phyloP scores from a whole-genome alignment of 2,888 invertebrate species.

The Pyrrhosoma nymphula region DNA sequence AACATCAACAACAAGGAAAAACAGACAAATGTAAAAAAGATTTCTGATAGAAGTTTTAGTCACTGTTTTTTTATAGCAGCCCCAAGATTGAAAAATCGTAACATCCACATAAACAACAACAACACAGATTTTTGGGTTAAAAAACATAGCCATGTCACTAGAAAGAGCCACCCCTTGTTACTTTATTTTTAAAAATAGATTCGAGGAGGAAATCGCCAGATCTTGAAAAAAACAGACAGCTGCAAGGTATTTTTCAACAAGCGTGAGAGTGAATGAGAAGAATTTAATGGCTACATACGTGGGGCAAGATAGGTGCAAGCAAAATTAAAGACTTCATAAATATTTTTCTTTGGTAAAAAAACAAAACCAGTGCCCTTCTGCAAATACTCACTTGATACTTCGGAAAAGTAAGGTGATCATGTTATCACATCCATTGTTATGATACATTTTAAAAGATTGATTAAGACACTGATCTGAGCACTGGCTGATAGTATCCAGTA shows the following conservation, averaged over 20 bases:
- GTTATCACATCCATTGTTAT: conserved; percentile 23
- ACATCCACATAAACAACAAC: conserved; percentile 59
- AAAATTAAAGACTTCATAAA: conserved; percentile 9
- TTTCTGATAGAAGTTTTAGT: conserved; percentile 53
- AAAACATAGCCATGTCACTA: conserved; percentile 41
- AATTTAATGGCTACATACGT: conserved; percentile 41
- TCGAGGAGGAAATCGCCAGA: conserved; percentile 20
- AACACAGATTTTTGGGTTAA: conserved; percentile 50
- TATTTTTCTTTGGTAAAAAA: background rate
- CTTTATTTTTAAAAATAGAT: background rate
- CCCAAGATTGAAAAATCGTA: conserved; percentile 54
- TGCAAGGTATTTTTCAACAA: conserved; percentile 25
- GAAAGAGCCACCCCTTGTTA: conserved; percentile 46
- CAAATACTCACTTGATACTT: conserved; percentile 57
- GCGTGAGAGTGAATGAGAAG: conserved; percentile 50
- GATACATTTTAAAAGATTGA: conserved; percentile 8
- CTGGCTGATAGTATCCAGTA: conserved; percentile 25
- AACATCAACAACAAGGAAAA: conserved; percentile 62
- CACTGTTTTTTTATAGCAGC: conserved; percentile 38
- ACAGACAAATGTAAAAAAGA: conserved; percentile 60
- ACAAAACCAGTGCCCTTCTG: conserved; percentile 50
- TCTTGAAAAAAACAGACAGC: conserved; percentile 47
- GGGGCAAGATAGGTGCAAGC: conserved; percentile 62
- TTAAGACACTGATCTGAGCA: conserved; percentile 41
- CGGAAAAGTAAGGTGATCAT: background rate